Conservation (phyloP, 2,888 invertebrate genomes). For the Oxytorus armatus region DNA sequence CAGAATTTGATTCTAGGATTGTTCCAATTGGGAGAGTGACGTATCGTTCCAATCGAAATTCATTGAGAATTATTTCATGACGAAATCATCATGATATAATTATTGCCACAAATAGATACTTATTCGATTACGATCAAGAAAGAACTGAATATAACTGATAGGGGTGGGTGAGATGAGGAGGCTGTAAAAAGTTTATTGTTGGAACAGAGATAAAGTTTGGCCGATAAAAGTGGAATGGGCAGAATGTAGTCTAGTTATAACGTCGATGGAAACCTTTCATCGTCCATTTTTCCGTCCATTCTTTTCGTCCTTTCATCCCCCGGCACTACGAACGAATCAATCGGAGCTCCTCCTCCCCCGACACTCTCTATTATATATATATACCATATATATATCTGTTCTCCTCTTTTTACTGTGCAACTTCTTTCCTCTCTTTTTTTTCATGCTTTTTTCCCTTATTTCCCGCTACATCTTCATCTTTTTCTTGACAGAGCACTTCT, state of each 20-base stretch:
- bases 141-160: not conserved
- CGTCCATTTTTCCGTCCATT: slow-evolving; percentile 53
- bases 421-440: slow-evolving; percentile 7
- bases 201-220: slow-evolving; percentile 41
- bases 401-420: not conserved
- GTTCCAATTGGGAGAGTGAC: too few species aligned
- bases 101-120: not conserved
- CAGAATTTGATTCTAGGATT: too few species aligned
- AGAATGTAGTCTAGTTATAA: slow-evolving; percentile 55
- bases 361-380: too few species aligned
- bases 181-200: slow-evolving; percentile 23
- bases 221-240: slow-evolving; percentile 45
- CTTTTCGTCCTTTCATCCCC: slow-evolving; percentile 39
- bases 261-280: slow-evolving; percentile 55
- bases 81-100: not conserved
- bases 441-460: not conserved
- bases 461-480: slow-evolving; percentile 11
- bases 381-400: not conserved
- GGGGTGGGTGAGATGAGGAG: slow-evolving; percentile 4
- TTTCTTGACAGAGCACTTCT: slow-evolving; percentile 16
- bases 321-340: slow-evolving; percentile 47
- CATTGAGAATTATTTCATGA: too few species aligned
- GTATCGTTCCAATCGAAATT: too few species aligned
- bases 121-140: slow-evolving; percentile 23
- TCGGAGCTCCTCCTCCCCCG: slow-evolving; percentile 25